A percentile compares a stretch with the other conserved stretches of the same genome.
These are phyloP conservation scores for Anticlea derivata DNA, from an alignment of 2,888 invertebrate genomes.

Conservation along the genomic window DNA sequence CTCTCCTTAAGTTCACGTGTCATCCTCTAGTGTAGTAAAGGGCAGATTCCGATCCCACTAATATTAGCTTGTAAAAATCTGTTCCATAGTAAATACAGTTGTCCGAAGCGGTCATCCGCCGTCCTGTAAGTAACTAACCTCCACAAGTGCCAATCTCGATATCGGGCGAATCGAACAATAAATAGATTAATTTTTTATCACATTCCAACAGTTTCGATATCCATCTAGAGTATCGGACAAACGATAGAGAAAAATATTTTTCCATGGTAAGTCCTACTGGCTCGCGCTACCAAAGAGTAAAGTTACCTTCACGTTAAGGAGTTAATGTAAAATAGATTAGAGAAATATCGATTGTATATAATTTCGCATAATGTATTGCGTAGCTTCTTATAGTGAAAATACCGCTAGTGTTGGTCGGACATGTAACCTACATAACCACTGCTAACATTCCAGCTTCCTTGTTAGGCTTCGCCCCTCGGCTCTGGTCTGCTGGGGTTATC, in stretches of 20 bases:
- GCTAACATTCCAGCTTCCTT: constrained; percentile 75
- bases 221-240: constrained; percentile 37
- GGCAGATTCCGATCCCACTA: constrained; percentile 39
- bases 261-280: constrained; percentile 56
- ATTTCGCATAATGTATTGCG: constrained; percentile 73
- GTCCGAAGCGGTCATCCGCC: constrained; percentile 7
- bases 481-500: constrained; percentile 22
- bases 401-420: constrained; percentile 27
- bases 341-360: constrained; percentile 70
- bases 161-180: constrained; percentile 57
- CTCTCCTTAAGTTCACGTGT: constrained; percentile 21
- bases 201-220: constrained; percentile 58
- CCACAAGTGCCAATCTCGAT: constrained; percentile 72
- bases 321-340: constrained; percentile 74
- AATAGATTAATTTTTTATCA: constrained; percentile 64
- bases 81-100: constrained; percentile 26
- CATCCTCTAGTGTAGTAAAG: constrained; percentile 36
- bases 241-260: constrained; percentile 45
- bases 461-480: constrained; percentile 55
- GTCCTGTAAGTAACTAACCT: constrained; percentile 51
- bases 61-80: constrained; percentile 23
- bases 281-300: constrained; percentile 81
- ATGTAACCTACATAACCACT: constrained; percentile 35
- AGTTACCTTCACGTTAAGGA: constrained; percentile 79
- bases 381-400: constrained; percentile 55